These are phyloP conservation scores for Agrenia bidenticulata DNA, from an alignment of 2,888 invertebrate species.

Conservation along the genomic window DNA sequence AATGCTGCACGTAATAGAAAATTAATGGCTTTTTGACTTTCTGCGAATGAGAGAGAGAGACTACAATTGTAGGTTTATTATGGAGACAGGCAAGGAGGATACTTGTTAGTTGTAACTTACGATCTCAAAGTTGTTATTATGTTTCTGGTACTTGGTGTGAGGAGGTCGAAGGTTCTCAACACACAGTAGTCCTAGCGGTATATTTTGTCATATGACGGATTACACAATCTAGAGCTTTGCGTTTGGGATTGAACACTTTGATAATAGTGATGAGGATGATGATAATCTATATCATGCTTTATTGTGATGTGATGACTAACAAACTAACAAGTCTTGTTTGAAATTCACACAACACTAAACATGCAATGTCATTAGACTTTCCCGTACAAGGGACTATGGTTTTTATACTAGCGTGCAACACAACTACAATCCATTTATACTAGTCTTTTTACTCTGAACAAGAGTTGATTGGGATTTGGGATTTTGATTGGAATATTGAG, in stretches of 20 bases:
- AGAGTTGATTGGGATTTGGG: no score
- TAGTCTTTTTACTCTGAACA: no score
- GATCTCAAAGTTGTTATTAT: background rate
- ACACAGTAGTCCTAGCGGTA: conserved; percentile 15
- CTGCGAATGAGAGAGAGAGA: no score
- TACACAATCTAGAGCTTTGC: background rate
- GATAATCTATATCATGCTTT: no score
- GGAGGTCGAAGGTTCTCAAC: conserved; percentile 15
- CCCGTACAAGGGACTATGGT: background rate
- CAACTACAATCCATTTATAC: no score
- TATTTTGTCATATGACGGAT: background rate
- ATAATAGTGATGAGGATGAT: background rate
- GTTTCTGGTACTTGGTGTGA: background rate
- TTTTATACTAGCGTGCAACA: background rate
- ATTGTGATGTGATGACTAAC: background rate
- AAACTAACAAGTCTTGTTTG: background rate
- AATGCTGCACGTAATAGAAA: no score
- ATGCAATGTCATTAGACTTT: conserved; percentile 4
- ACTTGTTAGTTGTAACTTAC: background rate
- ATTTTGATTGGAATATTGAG: no score
- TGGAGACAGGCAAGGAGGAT: background rate
- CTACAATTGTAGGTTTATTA: background rate
- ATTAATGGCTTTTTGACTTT: no score
- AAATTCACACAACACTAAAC: background rate
- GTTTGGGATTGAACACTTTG: background rate